phyloP scores from a whole-genome alignment of 2,888 invertebrate genomes.

The Fragum whitleyi region DNA sequence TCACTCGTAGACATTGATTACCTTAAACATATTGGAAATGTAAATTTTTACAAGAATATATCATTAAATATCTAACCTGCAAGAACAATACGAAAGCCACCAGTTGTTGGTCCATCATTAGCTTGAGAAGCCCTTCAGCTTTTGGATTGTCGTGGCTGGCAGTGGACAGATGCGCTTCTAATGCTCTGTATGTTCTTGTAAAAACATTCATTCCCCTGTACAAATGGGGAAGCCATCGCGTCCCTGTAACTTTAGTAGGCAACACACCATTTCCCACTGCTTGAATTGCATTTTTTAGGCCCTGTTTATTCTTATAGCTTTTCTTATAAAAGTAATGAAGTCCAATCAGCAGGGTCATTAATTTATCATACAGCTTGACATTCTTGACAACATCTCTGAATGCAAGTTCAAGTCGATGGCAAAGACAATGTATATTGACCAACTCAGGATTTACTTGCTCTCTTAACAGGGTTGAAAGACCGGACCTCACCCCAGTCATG shows the following conservation, averaged over 20 bases:
- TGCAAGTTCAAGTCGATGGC: neutral
- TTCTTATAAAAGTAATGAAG: neutral
- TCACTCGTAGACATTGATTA: too few species aligned
- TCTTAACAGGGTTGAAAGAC: conserved; percentile 11
- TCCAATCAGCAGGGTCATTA: neutral
- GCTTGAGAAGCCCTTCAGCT: conserved; percentile 46
- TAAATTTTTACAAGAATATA: too few species aligned
- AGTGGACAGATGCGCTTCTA: conserved; percentile 51
- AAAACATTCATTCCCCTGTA: conserved; percentile 26
- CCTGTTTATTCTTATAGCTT: neutral
- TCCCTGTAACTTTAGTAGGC: neutral
- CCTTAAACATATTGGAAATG: too few species aligned
- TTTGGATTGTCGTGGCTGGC: conserved; percentile 53
- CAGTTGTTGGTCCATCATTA: conserved; percentile 39
- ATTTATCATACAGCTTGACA: neutral
- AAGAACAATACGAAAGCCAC: conserved; percentile 48
- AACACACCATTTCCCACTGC: neutral
- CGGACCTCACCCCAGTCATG: conserved; percentile 35
- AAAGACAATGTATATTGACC: neutral
- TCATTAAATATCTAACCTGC: too few species aligned
- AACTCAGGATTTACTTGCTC: neutral
- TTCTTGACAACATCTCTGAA: neutral
- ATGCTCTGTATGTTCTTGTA: conserved; percentile 33
- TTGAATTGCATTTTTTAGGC: neutral
- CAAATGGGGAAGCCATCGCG: conserved; percentile 29